Base-by-base conservation (phyloP, 1,140 invertebrate species). In the Magallana ariakensis region DNA sequence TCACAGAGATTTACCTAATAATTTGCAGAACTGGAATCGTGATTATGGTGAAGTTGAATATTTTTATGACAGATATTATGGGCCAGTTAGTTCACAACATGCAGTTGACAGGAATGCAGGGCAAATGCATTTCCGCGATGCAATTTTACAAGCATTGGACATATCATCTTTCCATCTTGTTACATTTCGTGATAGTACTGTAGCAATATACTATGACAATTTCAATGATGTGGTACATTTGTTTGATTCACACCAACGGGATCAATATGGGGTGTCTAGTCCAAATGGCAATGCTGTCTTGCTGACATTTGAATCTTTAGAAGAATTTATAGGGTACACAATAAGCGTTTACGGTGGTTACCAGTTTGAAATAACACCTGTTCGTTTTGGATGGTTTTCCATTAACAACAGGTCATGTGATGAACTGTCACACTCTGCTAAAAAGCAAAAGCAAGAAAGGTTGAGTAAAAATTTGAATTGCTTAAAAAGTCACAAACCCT, bases 111-210 rank as follows among this genome's bases (percentile, higher is more conserved):
- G 33, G 33, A 33, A 1, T 33, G 0, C 33, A 33, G 33, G 33
- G 33, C 33, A 33, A 33, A 33, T 33, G 33, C 33, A 33, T 33
- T 33, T 33, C 33, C 33, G 33, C 33, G 33, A 33, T 33, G 33
- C 33, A 33, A 33, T 33, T 33, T 33, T 33, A 33, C 33, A 33
- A 33, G 33, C 33, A 33, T 33, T 33, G 33, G 33, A 33, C 33
- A 33, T 33, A 33, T 33, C 33, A 33, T 33, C 33, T 33, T 33
- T 33, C 33, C 33, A 33, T 13, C 58, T 60, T n/a, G 58, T 60
- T 60, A 60, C 58, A 60, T 60, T 60, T 60, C 58, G 58, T 60
- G 58, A 60, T 60, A 60, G 58, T 60, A 60, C 58, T 60, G 11
- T 60, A 60, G 58, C 9, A 16, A 60, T 11, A 60, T 11, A 60